Evolutionary conservation across 2,113 vertebrate species (phyloP), one percentile per base, ranked within the genome.

Genomic region (Nerophis lumbriciformis): DNA sequence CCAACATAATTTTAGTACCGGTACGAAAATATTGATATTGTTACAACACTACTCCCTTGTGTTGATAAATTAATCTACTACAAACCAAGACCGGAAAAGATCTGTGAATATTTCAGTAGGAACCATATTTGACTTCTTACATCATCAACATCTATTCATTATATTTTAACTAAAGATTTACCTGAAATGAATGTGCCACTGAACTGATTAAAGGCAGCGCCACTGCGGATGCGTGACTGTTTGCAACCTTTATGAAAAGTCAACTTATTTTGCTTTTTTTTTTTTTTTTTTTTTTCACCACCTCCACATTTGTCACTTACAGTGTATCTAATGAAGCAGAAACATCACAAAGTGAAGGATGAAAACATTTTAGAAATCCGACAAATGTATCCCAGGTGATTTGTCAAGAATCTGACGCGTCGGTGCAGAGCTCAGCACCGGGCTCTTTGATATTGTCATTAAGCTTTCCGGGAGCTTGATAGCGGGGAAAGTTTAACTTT

Each of bases 381-480:
- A 37, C 71, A 76, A 45, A 65, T 71, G 63, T 56, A 64, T 75
- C 65, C 65, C 55, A 19, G 59, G 80, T 79, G 69, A 80, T 83
- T 75, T 85, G 69, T 82, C 77, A 82, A 69, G 63, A 74, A 52
- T 72, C 9, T 82, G 78, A 80, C 69, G 59, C 49, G 67, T 54
- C 28, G 16, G 69, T 66, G 65, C 72, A 67, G 64, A 59, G 66
- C 71, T 76, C 75, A 76, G 73, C 72, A 70, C 67, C 55, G 49
- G 69, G 63, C 62, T 63, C 66, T 83, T 82, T 81, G 70, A 84
- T 76, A 76, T 58, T 50, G 66, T 73, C 71, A 80, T 79, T 82
- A 75, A 44, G 47, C 56, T 75, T 66, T 69, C 69, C 70, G 58
- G 68, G 60, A 76, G 68, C 74, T 55, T 79, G 73, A 68, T 53